Evolutionary conservation across 2,113 vertebrate genomes (phyloP), one percentile per base, ranked within the genome.

Genomic region (Notothenia coriiceps): DNA sequence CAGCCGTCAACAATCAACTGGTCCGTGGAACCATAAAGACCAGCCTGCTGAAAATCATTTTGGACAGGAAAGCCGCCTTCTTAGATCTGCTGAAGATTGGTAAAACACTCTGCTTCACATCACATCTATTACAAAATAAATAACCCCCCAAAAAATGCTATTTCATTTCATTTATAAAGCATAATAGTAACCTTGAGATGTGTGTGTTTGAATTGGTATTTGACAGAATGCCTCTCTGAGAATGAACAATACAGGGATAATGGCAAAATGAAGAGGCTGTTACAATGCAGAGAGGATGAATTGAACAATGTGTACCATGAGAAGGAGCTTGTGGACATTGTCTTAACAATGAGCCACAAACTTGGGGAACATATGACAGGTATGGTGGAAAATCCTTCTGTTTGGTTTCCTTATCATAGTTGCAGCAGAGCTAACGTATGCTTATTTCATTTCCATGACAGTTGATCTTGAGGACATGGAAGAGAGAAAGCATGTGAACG

Each of bases 311-410:
- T 99, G 2, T 91, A 84, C 76, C 7, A 9, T 1, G 95, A 97
- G 85, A 89, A 86, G 2, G 82, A 89, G 43, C 82, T 88, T 2
- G 81, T 98, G 1, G 94, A 94, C 51, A 88, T 92, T 40, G 82
- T 99, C 11, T 79, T 99, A 77, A 92, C 51, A 64, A 95, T 96
- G 96, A 95, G 94, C 20, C 91, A 60, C 77, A 95, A 84, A 56
- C 95, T 97, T 61, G 82, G 94, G 55, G 86, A 90, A 2, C 77
- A 82, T 25, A 67, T 98, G 12, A 90, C 72, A 93, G 97, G 98
- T 99, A 93, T 14, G 65, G 18, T 40, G 18, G 12, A 3, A 3
- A 35, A 4, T 47, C 12, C 3, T 3, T 54, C 11, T 7, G 10
- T 60, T 59, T 70, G 2, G 1, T 68, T 71, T 80, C 0, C 63